Percentiles rank a stretch among this genome's conserved stretches.
Conservation (phyloP, 2,113 vertebrate genomes). For the Podarcis raffonei region DNA sequence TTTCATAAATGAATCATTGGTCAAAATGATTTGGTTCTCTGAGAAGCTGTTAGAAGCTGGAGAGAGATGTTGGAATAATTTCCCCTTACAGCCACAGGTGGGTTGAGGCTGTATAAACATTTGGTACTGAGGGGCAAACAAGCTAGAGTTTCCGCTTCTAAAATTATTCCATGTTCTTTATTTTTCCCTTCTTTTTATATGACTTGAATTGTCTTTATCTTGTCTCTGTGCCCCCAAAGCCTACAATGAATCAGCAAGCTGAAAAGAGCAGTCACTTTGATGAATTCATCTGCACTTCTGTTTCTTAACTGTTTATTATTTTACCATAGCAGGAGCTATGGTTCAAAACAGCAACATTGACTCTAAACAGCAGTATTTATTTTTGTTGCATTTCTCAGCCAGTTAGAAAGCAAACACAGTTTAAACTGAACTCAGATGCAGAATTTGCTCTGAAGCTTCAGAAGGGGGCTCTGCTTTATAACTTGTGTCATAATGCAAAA, state of each 20-base stretch:
- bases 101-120: neutral
- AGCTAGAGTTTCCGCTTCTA: neutral
- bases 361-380: neutral
- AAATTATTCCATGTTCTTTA: neutral
- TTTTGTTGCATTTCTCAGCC: neutral
- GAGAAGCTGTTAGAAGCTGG: neutral
- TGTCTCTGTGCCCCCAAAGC: neutral
- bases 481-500: neutral
- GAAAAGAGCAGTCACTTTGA: neutral
- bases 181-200: neutral
- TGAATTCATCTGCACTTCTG: neutral
- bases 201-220: neutral
- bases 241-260: neutral
- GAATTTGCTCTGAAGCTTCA: too few relatives aligned
- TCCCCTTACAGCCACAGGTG: neutral
- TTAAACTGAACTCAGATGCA: neutral
- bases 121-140: neutral
- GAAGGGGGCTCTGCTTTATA: neutral
- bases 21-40: neutral
- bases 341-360: too few relatives aligned
- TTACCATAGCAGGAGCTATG: neutral
- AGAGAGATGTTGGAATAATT: too few relatives aligned
- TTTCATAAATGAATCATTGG: slow-evolving; percentile 11
- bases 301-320: neutral
- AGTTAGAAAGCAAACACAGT: neutral